Conservation (phyloP, 1,140 invertebrate species). For the Bradysia coprophila region DNA sequence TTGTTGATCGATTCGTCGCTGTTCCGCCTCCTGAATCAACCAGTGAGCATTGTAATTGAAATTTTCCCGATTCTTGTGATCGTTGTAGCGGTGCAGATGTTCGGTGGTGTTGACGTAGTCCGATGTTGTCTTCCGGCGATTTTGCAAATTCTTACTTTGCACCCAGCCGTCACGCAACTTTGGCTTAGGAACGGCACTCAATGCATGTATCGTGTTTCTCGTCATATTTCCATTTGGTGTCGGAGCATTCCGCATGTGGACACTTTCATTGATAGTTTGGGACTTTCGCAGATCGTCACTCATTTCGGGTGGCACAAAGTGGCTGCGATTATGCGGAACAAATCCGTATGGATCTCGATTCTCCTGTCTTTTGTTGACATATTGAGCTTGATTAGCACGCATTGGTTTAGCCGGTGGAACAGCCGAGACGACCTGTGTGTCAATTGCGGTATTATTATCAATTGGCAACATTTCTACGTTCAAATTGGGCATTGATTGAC, state of each 20-base stretch:
- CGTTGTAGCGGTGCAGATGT: neutral
- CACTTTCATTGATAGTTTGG: conserved; percentile 3
- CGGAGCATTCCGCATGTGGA: neutral
- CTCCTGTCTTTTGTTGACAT: neutral
- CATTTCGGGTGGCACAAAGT: no score
- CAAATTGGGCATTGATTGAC: conserved; percentile 30
- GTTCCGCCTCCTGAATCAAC: conserved; percentile 84
- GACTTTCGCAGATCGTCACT: no score
- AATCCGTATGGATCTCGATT: neutral
- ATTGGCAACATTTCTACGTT: no score
- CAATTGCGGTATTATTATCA: no score
- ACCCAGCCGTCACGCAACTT: conserved; percentile 35
- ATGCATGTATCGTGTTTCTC: conserved; percentile 52
- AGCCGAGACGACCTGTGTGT: conserved; percentile 6
- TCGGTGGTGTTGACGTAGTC: conserved; percentile 7
- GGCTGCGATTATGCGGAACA: conserved; percentile 1
- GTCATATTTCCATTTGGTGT: conserved; percentile 37
- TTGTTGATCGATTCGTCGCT: conserved; percentile 58
- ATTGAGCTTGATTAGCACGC: no score
- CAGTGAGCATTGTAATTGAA: conserved; percentile 68
- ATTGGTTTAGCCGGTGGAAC: conserved; percentile 21
- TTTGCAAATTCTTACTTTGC: conserved; percentile 9
- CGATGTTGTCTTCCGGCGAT: conserved; percentile 11
- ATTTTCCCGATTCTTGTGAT: conserved; percentile 38
- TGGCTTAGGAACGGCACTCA: conserved; percentile 57